Percentiles rank a stretch among this genome's conserved stretches.
These are phyloP conservation scores for Fregetta grallaria DNA, from an alignment of 2,113 vertebrate species.

Conservation along the genomic window DNA sequence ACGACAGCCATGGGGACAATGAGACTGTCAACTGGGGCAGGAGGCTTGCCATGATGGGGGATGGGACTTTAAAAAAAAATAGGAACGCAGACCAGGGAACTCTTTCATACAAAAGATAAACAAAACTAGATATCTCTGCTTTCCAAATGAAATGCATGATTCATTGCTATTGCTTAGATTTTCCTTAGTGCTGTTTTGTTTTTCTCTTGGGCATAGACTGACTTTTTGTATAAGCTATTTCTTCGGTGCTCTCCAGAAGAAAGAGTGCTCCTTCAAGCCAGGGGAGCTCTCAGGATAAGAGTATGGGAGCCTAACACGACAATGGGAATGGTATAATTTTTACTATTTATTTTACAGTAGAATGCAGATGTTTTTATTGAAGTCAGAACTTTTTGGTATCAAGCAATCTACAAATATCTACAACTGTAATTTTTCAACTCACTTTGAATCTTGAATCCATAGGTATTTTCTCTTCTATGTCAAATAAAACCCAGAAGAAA, in stretches of 20 bases:
- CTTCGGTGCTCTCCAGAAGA: not conserved
- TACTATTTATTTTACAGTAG: not conserved
- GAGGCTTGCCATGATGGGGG: not conserved
- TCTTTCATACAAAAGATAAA: not conserved
- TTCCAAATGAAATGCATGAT: not conserved
- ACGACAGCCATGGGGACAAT: slow-evolving; percentile 27
- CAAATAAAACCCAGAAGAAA: not conserved
- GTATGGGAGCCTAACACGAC: not conserved
- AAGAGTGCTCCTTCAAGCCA: not conserved
- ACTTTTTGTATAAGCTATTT: not conserved
- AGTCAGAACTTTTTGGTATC: not conserved
- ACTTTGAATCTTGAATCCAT: not conserved
- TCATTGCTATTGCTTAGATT: not conserved
- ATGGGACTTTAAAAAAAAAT: not conserved
- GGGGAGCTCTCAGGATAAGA: not conserved
- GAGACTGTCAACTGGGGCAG: slow-evolving; percentile 16
- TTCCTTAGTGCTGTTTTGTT: not conserved
- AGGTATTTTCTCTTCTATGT: not conserved
- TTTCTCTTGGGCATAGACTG: not conserved
- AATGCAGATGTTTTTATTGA: not conserved
- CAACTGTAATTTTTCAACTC: not conserved
- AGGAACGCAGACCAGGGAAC: not conserved
- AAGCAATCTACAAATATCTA: not conserved
- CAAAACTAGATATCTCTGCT: not conserved
- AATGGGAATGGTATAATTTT: not conserved